A percentile compares a stretch with the other conserved stretches of the same genome.
Evolutionary conservation across 2,113 vertebrate species (phyloP).

Genomic region (human (Homo sapiens)): GRCh38 chr5:93307001-93307500

Average conservation of each 20-base stretch:
- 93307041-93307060: not conserved
- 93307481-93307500: not conserved
- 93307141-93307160: not conserved
- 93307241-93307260: not conserved
- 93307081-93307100: not conserved
- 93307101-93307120: not conserved
- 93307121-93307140: not conserved
- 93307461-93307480: not conserved
- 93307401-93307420: conserved; percentile 9
- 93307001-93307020: not conserved
- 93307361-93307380: not conserved
- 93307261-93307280: not conserved
- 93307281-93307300: not conserved
- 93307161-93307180: not conserved
- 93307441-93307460: not conserved
- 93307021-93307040: not conserved
- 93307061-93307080: not conserved
- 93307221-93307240: not conserved
- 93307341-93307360: not conserved
- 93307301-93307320: too few relatives aligned
- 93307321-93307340: not conserved
- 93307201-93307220: not conserved
- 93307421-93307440: not conserved
- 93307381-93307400: not conserved
- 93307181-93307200: not conserved